Base-by-base conservation (phyloP, 2,888 invertebrate genomes). In the Eretmocerus hayati region DNA sequence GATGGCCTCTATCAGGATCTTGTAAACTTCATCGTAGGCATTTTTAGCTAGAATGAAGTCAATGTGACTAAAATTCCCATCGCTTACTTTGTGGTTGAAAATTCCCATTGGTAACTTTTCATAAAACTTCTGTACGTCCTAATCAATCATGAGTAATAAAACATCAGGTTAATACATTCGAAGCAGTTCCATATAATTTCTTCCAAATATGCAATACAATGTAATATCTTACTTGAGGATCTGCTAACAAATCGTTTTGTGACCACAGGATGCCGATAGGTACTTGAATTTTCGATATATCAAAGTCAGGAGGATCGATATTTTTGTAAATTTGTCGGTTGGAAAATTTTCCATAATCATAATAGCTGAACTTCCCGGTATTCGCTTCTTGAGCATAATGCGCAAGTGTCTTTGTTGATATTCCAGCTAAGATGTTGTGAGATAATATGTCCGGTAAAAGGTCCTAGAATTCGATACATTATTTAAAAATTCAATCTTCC, bases 241-340 rank as follows among this genome's bases (percentile, higher is more conserved):
- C 80, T 1, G 87, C 78, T 4, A 90, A 68, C 80, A 83, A 84
- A 66, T 90, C 90, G 57, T 86, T 84, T 32, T 79, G 72, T 1
- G 81, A 78, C 60, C 81, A 83, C 55, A 84, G 80, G 31, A 88
- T 63, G 26, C 81, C 81, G 3, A 84, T 57, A 0, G 85, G 85
- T 15, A 79, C 70, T 9, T 77, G 77, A 42, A 86, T 78, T 50
- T 77, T 77, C n/a, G 74, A 70, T 13, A 85, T 30, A 42, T 81
- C 75, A 59, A 86, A 87, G 46, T 74, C 71, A 0, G 85, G 85
- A 1, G 86, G 84, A 1, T 59, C 61, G 1, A 61, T 56, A 1
- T 68, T 74, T 5, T 82, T 81, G 57, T 87, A 87, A 49, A 74
- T 62, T 48, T 65, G 64, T 31, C 77, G 54, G 62, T 87, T 87